A percentile compares a stretch with the other conserved stretches of the same genome.
These are phyloP conservation scores for Gibbula magus DNA, from an alignment of 2,888 invertebrate genomes.

Conservation along the genomic window DNA sequence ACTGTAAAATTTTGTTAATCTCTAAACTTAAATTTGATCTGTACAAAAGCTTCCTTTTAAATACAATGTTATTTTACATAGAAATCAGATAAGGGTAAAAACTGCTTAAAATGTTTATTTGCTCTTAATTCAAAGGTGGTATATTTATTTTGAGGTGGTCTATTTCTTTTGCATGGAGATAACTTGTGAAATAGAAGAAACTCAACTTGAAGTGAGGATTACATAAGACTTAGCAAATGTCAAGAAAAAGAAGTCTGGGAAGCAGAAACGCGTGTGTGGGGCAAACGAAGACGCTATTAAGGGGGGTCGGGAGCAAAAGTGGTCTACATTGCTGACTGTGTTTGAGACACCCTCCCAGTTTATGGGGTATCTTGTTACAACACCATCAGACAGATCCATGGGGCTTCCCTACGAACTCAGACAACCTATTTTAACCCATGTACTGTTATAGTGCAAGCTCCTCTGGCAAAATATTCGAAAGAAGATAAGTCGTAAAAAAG, in stretches of 20 bases:
- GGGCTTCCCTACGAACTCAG: conserved; percentile 18
- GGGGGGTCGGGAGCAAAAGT: not conserved
- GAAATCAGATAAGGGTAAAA: no score
- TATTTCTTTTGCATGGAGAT: not conserved
- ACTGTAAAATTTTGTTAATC: no score
- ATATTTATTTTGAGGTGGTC: not conserved
- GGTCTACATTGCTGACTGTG: conserved; percentile 1
- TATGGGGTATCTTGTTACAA: conserved; percentile 21
- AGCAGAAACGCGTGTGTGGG: not conserved
- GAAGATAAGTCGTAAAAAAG: not conserved
- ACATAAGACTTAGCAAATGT: not conserved
- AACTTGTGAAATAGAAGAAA: not conserved
- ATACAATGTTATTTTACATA: no score
- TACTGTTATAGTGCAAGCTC: no score
- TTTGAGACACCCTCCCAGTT: conserved; percentile 11
- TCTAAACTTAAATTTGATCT: no score
- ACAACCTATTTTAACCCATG: conserved; percentile 18
- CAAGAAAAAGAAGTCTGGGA: not conserved
- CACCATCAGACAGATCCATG: conserved; percentile 24
- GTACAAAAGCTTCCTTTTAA: no score
- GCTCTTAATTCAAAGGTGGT: no score
- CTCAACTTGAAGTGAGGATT: not conserved
- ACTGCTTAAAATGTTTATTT: no score
- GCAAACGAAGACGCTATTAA: not conserved
- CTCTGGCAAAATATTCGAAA: not conserved